Evolutionary conservation across 2,797 vertebrate species (phyloP), one percentile per base, ranked within the genome.

Genomic region (Emydoidea blandingii): DNA sequence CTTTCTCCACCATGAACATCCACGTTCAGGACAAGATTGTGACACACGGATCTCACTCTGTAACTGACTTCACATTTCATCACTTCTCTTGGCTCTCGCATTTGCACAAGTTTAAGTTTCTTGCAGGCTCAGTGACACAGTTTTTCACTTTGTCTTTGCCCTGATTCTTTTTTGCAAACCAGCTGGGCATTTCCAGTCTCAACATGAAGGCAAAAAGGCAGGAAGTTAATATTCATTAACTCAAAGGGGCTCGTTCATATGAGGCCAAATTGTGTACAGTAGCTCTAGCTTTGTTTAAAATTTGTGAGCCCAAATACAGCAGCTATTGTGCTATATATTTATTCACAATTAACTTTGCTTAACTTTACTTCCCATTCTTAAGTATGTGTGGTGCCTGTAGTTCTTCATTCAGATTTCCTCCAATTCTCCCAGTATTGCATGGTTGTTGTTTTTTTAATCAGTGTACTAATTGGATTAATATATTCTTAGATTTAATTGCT

Each of bases 231-330:
- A 11, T 9, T 18, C 47, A 94, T 18, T 56, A 83, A 56, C 78
- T 19, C 49, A 37, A 41, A 83, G 86, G 81, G 78, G 19, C 37
- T 80, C 65, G 0, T 16, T 85, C 81, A 87, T 88, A 74, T 8
- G 62, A 44, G 74, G 81, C 79, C n/a, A 5, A 65, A 34, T 29
- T 37, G 49, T 1, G 9, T 4, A 0, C 0, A 16, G 57, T 9
- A 12, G n/a, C 65, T 29, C 41, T 78, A 47, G 44, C 15, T 41
- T 12, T 0, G 0, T 2, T 34, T 88, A 29, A 4, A 27, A 62
- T 41, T 59, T 34, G 83, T 34, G 76, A 8, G 21, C 25, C 34
- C 47, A 52, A 74, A 79, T 1, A 5, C 25, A 82, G 65, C 29
- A 49, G 6, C 62, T 59, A 49, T 47, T 68, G 27, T 47, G 44